Conservation (phyloP, 2,113 vertebrate genomes). For the Heptranchias perlo region DNA sequence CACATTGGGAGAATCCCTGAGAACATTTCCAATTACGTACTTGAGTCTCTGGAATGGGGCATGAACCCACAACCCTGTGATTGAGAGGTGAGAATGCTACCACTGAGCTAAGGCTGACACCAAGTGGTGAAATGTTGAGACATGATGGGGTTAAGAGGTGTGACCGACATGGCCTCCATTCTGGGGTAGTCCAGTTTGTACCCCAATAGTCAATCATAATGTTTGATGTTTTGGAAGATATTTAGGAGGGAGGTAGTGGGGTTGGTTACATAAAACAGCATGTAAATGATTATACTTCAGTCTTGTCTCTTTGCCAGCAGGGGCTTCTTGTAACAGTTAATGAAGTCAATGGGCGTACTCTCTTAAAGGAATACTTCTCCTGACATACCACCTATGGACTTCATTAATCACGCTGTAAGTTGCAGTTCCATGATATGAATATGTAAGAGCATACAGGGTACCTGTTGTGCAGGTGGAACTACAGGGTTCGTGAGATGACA, state of each 20-base stretch:
- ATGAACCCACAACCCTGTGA: neutral
- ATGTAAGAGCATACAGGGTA: slow-evolving; percentile 46
- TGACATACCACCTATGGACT: neutral
- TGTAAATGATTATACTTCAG: neutral
- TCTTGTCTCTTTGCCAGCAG: neutral
- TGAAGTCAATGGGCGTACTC: too few species aligned
- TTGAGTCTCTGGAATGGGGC: neutral
- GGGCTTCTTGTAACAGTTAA: neutral
- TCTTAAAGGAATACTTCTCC: neutral
- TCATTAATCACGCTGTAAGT: neutral
- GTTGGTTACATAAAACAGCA: neutral
- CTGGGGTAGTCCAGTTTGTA: neutral
- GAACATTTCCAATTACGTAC: neutral
- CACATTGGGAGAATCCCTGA: neutral
- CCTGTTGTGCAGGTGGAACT: slow-evolving; percentile 94
- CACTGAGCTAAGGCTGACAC: neutral
- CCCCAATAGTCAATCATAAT: neutral
- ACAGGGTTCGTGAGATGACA: slow-evolving; percentile 94
- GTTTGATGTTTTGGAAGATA: neutral
- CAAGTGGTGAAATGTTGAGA: neutral
- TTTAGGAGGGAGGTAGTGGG: neutral
- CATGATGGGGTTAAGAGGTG: neutral
- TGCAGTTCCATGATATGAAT: neutral
- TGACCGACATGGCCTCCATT: neutral
- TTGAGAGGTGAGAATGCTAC: neutral